phyloP scores from a whole-genome alignment of 2,888 invertebrate genomes.

The Saturnia japonica region DNA sequence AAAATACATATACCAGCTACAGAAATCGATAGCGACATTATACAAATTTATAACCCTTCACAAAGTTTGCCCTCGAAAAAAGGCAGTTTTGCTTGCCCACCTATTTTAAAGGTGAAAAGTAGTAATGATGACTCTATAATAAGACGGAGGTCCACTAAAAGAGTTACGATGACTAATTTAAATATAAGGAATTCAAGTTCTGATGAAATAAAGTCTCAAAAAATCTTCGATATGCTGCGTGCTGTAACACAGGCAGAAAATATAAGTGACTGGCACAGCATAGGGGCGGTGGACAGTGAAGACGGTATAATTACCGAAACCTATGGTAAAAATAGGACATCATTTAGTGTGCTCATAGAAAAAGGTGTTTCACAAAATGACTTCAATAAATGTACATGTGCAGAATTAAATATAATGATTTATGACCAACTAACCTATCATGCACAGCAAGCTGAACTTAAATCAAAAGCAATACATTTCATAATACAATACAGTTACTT shows the following conservation, averaged over 20 bases:
- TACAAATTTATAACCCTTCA: not conserved
- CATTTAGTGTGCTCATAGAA: slow-evolving; percentile 57
- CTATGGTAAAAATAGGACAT: slow-evolving; percentile 36
- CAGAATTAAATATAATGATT: slow-evolving; percentile 63
- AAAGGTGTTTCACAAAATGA: slow-evolving; percentile 61
- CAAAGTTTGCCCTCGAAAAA: not conserved
- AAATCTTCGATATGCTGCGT: slow-evolving; percentile 60
- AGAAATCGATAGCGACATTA: not conserved
- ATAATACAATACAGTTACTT: slow-evolving; percentile 56
- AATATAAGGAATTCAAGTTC: slow-evolving; percentile 36
- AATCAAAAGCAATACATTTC: slow-evolving; percentile 61
- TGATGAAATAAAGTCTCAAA: slow-evolving; percentile 33
- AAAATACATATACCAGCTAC: not conserved
- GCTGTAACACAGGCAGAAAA: slow-evolving; percentile 58
- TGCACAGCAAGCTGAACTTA: slow-evolving; percentile 67
- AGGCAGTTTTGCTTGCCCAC: slow-evolving; percentile 2
- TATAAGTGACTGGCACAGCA: slow-evolving; percentile 58
- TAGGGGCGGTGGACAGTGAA: slow-evolving; percentile 61
- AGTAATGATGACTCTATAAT: slow-evolving; percentile 27
- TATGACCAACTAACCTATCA: slow-evolving; percentile 68
- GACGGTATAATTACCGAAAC: slow-evolving; percentile 42
- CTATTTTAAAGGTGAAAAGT: slow-evolving; percentile 55
- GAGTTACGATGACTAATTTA: slow-evolving; percentile 60
- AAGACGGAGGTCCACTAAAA: slow-evolving; percentile 48
- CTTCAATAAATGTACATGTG: slow-evolving; percentile 64